Evolutionary conservation across 2,113 vertebrate genomes (phyloP).

Genomic region (Vireo altiloquus): DNA sequence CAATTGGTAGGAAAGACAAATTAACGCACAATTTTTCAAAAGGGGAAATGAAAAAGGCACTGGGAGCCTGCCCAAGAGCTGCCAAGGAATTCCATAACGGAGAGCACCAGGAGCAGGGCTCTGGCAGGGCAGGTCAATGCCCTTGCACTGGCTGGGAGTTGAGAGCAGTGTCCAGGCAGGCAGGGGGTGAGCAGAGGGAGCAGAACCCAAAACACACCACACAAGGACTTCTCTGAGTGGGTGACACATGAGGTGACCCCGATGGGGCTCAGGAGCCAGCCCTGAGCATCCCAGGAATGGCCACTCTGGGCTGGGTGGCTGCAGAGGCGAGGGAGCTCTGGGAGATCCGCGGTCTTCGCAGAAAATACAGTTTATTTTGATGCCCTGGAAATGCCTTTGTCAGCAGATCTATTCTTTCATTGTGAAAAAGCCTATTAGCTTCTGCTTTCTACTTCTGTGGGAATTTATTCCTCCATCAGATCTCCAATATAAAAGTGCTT

Average conservation of each 20-base stretch:
- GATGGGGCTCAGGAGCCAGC: accelerated
- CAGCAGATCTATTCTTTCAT: slow-evolving; percentile 47
- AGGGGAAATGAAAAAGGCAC: not conserved
- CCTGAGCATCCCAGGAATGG: not conserved
- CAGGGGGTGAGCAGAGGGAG: not conserved
- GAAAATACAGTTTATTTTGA: slow-evolving; percentile 32
- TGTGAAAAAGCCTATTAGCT: slow-evolving; percentile 49
- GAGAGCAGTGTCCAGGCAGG: not conserved
- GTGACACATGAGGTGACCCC: accelerated
- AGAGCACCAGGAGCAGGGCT: not conserved
- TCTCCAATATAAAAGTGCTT: slow-evolving; percentile 56
- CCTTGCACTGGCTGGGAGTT: not conserved
- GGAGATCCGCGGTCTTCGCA: not conserved
- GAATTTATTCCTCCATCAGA: slow-evolving; percentile 67
- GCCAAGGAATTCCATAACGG: accelerated
- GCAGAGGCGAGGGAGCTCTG: not conserved
- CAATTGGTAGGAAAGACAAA: slow-evolving; percentile 35
- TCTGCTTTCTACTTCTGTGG: slow-evolving; percentile 41
- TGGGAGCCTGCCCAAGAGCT: not conserved
- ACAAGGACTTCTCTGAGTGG: accelerated
- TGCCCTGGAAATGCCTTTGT: slow-evolving; percentile 41
- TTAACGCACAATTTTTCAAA: not conserved
- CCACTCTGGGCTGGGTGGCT: not conserved
- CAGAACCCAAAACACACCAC: not conserved
- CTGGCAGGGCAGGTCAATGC: not conserved